A percentile compares a stretch with the other conserved stretches of the same genome.
phyloP scores from a whole-genome alignment of 1,140 invertebrate species.

The Phymastichus coffea region DNA sequence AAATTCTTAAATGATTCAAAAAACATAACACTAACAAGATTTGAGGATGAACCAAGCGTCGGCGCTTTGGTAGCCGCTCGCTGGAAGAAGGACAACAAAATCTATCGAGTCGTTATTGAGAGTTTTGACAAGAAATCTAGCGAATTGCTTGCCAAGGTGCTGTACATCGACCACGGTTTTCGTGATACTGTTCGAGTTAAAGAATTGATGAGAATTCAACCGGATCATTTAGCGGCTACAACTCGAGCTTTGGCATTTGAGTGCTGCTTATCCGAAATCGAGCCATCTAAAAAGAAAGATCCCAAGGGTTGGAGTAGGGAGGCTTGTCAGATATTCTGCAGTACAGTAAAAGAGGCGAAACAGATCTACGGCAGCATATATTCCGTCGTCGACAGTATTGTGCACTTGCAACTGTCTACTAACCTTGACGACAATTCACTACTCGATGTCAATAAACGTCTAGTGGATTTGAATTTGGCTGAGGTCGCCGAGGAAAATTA shows the following conservation, averaged over 20 bases:
- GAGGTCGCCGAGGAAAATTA: slow-evolving; percentile 71
- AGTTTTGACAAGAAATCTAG: slow-evolving; percentile 26
- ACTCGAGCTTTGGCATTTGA: slow-evolving; percentile 68
- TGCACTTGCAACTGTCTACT: slow-evolving; percentile 64
- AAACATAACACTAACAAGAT: not conserved
- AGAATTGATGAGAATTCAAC: slow-evolving; percentile 32
- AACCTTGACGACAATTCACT: slow-evolving; percentile 31
- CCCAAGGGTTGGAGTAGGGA: slow-evolving; percentile 62
- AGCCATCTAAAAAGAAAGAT: slow-evolving; percentile 63
- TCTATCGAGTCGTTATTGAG: slow-evolving; percentile 48
- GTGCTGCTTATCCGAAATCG: slow-evolving; percentile 68
- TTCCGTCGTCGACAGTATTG: slow-evolving; percentile 73
- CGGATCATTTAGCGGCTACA: no score
- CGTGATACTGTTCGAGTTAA: slow-evolving; percentile 41
- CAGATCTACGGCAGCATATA: slow-evolving; percentile 63
- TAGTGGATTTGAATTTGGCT: slow-evolving; percentile 65
- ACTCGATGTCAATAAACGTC: slow-evolving; percentile 61
- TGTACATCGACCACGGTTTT: slow-evolving; percentile 78
- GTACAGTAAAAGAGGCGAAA: slow-evolving; percentile 34
- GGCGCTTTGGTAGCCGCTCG: slow-evolving; percentile 46
- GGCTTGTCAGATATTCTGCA: slow-evolving; percentile 58
- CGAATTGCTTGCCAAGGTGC: slow-evolving; percentile 54
- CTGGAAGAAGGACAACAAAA: slow-evolving; percentile 28
- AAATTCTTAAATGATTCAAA: slow-evolving; percentile 3
- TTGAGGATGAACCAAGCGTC: slow-evolving; percentile 20